Conservation (phyloP, 2,113 vertebrate species). For the Picathartes gymnocephalus region DNA sequence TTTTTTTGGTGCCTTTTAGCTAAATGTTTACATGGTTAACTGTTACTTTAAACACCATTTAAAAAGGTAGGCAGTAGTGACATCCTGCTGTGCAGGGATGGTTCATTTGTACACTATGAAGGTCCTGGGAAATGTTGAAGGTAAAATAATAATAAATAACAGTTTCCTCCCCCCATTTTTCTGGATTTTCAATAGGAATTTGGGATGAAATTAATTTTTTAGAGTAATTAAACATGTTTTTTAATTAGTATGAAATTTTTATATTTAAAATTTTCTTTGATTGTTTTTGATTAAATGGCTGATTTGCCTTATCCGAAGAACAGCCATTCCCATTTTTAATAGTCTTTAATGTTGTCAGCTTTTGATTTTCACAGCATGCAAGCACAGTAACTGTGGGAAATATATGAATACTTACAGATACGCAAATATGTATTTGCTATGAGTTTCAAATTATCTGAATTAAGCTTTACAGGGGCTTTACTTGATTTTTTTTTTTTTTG, state of each 20-base stretch:
- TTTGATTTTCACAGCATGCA: neutral
- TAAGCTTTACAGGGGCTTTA: neutral
- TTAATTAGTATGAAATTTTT: neutral
- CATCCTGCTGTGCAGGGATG: neutral
- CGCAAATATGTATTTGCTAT: neutral
- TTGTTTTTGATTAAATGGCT: neutral
- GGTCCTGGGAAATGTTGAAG: neutral
- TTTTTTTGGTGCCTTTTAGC: neutral
- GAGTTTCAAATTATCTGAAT: neutral
- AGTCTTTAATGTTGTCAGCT: neutral
- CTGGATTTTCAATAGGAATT: neutral
- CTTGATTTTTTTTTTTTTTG: neutral
- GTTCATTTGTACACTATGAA: neutral
- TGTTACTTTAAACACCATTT: neutral
- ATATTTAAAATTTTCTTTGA: neutral
- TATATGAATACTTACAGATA: neutral
- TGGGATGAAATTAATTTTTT: neutral
- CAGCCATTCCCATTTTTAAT: neutral
- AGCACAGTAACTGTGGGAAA: neutral
- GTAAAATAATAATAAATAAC: neutral
- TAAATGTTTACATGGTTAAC: neutral
- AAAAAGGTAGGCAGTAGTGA: neutral
- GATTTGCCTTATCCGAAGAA: neutral
- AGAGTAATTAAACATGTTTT: neutral
- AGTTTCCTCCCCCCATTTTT: neutral